Base-by-base conservation (phyloP, 1,140 invertebrate species). In the Neotoxoptera formosana region DNA sequence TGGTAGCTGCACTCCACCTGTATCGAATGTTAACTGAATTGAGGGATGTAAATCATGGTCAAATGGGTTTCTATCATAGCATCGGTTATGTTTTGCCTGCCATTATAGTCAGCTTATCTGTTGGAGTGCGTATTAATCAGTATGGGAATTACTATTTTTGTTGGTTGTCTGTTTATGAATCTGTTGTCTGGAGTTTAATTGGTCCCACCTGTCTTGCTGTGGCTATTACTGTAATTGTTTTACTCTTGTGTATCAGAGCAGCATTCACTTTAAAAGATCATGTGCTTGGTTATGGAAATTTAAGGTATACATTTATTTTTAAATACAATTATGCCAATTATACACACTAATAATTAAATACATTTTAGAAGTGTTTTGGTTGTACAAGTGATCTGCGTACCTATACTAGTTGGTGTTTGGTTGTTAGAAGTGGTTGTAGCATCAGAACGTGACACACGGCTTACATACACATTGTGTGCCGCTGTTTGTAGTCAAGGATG, bases 1-100 rank as follows among this genome's bases (percentile, higher is more conserved):
- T 99, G 94, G 97, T 99, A 25, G 98, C 99, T 95, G 97, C 98
- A 21, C 96, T 99, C 93, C 99, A 99, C 95, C 95, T 99, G 25
- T 98, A 99, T 95, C 96, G 99, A 86, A 99, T 99, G 97, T 95
- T 99, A 81, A 99, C 98, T 2, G 99, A 99, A 95, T 97, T 99
- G 96, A 96, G 98, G 21, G 98, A 99, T 95, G 98, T 99, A 30
- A 99, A 99, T 96, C 98, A 99, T 95, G 99, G 98, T 0, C 97
- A 97, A 60, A 98, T 99, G 97, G 96, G 98, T 93, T 98, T 99
- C 95, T 99, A 99, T 95, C 98, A 99, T 94, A 97, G 98, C n/a
- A 96, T 98, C 94, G 99, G 98, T 17, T 99, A 99, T 95, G 98
- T 98, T n/a, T 96, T 98, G 86, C 99, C 99, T 7, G 98, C 98